Evolutionary conservation across 2,113 vertebrate species (phyloP).

Genomic region (Charadrius vociferus): DNA sequence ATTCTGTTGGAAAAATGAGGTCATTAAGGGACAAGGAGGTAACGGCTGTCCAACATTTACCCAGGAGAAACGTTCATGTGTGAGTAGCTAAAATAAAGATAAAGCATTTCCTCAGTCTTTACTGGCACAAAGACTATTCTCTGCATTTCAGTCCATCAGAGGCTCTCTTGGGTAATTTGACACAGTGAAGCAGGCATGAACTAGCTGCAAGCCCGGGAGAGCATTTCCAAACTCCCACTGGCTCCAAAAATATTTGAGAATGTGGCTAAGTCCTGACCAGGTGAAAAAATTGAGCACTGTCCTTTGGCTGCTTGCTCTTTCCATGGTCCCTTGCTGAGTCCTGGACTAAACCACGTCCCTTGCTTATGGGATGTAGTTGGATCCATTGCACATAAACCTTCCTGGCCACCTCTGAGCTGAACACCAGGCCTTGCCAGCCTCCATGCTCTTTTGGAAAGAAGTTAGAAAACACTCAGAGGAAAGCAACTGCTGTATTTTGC

Average conservation of each 20-base stretch:
- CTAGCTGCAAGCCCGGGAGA: neutral
- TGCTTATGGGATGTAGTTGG: fast-evolving
- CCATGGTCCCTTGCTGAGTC: neutral
- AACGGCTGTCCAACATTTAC: neutral
- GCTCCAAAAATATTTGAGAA: neutral
- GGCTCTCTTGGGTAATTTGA: neutral
- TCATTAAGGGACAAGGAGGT: neutral
- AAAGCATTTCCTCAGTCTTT: neutral
- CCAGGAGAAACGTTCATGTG: neutral
- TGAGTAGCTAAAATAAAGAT: neutral
- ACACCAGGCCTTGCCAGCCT: neutral
- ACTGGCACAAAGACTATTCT: neutral
- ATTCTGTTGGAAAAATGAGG: neutral
- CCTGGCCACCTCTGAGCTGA: neutral
- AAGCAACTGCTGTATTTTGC: neutral
- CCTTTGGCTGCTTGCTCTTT: neutral
- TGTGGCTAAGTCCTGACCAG: neutral
- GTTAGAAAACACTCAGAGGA: neutral
- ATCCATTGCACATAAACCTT: neutral
- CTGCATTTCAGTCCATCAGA: neutral
- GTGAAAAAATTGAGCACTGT: neutral
- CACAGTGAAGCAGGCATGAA: neutral
- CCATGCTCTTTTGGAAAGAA: neutral
- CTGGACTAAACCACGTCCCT: neutral
- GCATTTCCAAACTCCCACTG: neutral